Evolutionary conservation across 2,797 vertebrate genomes (phyloP).

Genomic region (Artibeus jamaicensis): DNA sequence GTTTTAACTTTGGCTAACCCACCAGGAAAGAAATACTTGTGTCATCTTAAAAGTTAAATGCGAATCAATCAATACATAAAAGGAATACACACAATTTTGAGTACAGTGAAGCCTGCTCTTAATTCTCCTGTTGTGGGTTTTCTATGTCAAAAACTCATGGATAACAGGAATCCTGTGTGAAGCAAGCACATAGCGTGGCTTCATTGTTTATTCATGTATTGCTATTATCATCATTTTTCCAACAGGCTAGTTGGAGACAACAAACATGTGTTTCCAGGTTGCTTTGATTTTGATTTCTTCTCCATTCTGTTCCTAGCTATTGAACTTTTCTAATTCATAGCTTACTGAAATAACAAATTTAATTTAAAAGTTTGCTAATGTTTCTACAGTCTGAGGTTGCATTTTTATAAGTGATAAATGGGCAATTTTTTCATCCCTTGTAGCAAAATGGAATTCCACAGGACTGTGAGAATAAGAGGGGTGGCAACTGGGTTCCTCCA

Average conservation of each 20-base stretch:
- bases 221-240: not conserved
- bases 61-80: not conserved
- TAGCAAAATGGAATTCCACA: not conserved
- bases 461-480: not conserved
- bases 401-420: not conserved
- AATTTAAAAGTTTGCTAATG: not conserved
- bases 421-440: not conserved
- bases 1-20: slow-evolving; percentile 63
- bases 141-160: not conserved
- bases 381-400: not conserved
- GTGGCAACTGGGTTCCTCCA: not conserved
- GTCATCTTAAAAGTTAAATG: slow-evolving; percentile 41
- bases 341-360: slow-evolving; percentile 14
- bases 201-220: not conserved
- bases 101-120: not conserved
- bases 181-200: not conserved
- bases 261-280: not conserved
- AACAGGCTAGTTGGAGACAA: not conserved
- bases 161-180: not conserved
- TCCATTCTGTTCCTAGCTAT: not conserved
- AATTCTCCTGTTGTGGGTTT: not conserved
- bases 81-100: slow-evolving; percentile 10
- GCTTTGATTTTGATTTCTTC: not conserved
- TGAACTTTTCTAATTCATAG: not conserved
- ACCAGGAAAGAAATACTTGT: slow-evolving; percentile 54